A percentile compares a stretch with the other conserved stretches of the same genome.
These are phyloP conservation scores for Bucorvus abyssinicus DNA, from an alignment of 2,797 vertebrate genomes.

Conservation along the genomic window DNA sequence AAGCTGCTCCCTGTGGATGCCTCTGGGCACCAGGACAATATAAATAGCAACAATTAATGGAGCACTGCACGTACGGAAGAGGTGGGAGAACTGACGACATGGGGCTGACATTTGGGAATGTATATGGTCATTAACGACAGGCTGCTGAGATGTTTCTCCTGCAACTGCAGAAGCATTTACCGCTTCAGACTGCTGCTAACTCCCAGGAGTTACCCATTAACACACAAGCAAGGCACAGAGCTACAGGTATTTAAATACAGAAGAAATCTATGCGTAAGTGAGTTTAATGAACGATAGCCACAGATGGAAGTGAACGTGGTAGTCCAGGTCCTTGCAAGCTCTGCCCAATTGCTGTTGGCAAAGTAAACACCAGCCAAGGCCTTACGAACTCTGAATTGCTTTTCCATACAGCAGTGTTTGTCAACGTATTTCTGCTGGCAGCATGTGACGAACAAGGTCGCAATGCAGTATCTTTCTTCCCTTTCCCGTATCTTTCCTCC, in stretches of 20 bases:
- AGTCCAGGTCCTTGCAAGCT: neutral
- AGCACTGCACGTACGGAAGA: neutral
- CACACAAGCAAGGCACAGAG: neutral
- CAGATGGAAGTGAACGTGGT: neutral
- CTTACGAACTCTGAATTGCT: neutral
- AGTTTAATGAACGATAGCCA: neutral
- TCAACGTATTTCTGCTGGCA: neutral
- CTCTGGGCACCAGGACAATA: neutral
- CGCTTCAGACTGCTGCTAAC: neutral
- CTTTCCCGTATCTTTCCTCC: neutral
- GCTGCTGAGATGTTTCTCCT: neutral
- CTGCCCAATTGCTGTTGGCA: neutral
- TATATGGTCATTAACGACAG: neutral
- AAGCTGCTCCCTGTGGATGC: neutral
- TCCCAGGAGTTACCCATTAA: slow-evolving; percentile 36
- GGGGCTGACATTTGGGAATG: neutral
- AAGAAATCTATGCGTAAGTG: neutral
- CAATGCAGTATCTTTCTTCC: neutral
- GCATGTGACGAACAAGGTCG: fast-evolving
- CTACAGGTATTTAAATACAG: neutral
- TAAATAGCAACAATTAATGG: neutral
- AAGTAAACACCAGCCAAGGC: neutral
- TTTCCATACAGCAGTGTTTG: neutral
- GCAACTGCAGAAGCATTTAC: neutral
- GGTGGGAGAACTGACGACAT: neutral